Evolutionary conservation across 2,113 vertebrate species (phyloP).

Genomic region (Toxotes chatareus): DNA sequence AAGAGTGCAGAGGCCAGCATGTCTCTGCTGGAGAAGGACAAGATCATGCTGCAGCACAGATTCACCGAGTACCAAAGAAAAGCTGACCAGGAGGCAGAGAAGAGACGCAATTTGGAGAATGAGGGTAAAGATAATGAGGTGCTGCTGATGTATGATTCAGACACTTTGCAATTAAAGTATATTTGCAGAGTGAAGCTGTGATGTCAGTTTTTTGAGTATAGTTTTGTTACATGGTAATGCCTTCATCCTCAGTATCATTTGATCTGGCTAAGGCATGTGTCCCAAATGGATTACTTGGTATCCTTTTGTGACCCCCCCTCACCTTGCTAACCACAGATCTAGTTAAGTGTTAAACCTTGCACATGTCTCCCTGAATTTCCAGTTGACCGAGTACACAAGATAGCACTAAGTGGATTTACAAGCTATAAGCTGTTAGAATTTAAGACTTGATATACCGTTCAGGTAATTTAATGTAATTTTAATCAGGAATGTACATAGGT

Average conservation of each 20-base stretch:
- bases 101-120: slow-evolving; percentile 94
- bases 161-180: background rate
- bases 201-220: slow-evolving; percentile 10
- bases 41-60: slow-evolving; percentile 93
- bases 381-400: background rate
- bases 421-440: background rate
- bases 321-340: background rate
- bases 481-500: background rate
- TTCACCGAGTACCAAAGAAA: slow-evolving; percentile 96
- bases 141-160: slow-evolving; percentile 25
- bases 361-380: background rate
- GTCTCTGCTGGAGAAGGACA: slow-evolving; percentile 96
- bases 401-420: slow-evolving; percentile 4
- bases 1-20: slow-evolving; percentile 89
- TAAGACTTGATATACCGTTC: background rate
- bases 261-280: slow-evolving; percentile 5
- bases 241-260: background rate
- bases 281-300: slow-evolving; percentile 5
- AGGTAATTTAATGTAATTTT: background rate
- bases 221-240: slow-evolving; percentile 12
- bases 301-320: background rate
- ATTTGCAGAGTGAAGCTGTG: slow-evolving; percentile 1
- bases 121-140: slow-evolving; percentile 86
- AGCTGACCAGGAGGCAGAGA: slow-evolving; percentile 95
- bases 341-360: background rate